These are phyloP conservation scores for Artemia sinica DNA, from an alignment of 2,888 invertebrate species.

Conservation along the genomic window DNA sequence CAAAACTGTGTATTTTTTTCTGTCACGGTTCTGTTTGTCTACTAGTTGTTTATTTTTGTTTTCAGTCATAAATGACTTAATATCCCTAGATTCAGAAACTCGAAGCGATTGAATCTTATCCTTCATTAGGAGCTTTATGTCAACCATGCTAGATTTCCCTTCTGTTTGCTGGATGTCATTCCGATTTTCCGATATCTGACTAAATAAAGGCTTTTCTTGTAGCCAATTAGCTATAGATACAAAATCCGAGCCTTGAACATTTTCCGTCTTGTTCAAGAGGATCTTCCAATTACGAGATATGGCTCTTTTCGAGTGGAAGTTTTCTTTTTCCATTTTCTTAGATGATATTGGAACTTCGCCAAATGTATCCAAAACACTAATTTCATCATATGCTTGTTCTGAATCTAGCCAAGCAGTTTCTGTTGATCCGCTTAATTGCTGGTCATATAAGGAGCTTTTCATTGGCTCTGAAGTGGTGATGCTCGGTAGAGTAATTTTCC, in stretches of 20 bases:
- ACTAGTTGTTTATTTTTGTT: too few species aligned
- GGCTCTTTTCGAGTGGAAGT: constrained; percentile 1
- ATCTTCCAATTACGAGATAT: constrained; percentile 4
- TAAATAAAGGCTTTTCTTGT: background rate
- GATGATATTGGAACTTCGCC: background rate
- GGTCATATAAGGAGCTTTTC: constrained; percentile 9
- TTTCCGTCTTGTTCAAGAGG: background rate
- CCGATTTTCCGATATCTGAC: background rate
- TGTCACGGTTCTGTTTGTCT: too few species aligned
- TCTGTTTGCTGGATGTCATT: too few species aligned
- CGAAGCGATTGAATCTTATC: too few species aligned
- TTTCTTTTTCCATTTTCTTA: constrained; percentile 11
- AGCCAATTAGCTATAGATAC: background rate
- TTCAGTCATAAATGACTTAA: too few species aligned
- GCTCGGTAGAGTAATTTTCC: too few species aligned
- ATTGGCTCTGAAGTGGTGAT: background rate
- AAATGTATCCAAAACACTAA: constrained; percentile 2
- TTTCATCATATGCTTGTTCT: constrained; percentile 13
- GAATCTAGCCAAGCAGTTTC: background rate
- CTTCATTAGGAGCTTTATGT: too few species aligned
- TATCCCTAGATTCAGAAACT: too few species aligned
- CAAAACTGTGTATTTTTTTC: too few species aligned
- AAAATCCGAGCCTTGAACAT: background rate
- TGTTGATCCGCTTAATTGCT: constrained; percentile 13
- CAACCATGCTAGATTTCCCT: too few species aligned